Conservation (phyloP, 1,140 invertebrate species). For the Neuroterus valhalla region DNA sequence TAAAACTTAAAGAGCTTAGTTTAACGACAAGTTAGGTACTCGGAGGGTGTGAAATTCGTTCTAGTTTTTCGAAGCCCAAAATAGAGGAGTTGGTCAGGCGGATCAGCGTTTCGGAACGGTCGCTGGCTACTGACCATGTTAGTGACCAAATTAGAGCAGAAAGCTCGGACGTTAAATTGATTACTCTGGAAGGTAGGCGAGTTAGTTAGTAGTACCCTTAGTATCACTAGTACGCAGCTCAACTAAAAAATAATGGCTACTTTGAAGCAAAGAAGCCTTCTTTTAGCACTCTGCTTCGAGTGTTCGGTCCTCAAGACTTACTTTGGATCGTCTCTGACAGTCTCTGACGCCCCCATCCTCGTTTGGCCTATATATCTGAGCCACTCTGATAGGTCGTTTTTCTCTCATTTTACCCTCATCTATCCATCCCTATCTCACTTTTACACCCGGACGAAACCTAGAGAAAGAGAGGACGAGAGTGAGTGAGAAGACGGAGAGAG, state of each 20-base stretch:
- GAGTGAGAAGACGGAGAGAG: constrained; percentile 42
- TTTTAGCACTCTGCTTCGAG: neutral
- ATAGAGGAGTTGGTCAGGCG: constrained; percentile 17
- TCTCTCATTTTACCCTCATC: neutral
- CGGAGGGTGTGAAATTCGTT: constrained; percentile 16
- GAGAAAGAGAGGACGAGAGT: constrained; percentile 30
- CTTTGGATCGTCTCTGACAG: neutral
- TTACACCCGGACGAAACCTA: constrained; percentile 17
- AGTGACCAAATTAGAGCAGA: constrained; percentile 27
- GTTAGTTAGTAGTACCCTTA: no score
- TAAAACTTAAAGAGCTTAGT: neutral
- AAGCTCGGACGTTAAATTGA: constrained; percentile 22
- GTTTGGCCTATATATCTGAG: neutral
- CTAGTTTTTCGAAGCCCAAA: constrained; percentile 16
- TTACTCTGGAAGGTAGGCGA: neutral
- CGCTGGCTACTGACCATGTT: constrained; percentile 14
- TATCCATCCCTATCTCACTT: neutral
- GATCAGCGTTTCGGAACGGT: constrained; percentile 17
- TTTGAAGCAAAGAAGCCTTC: constrained; percentile 64
- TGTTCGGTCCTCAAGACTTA: neutral
- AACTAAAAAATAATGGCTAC: constrained; percentile 40
- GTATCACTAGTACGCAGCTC: neutral
- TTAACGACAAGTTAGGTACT: constrained; percentile 16
- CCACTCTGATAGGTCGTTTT: neutral
- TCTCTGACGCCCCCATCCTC: neutral